Evolutionary conservation across 2,888 invertebrate genomes (phyloP), one percentile per base, ranked within the genome.

Genomic region (Temnothorax unifasciatus): DNA sequence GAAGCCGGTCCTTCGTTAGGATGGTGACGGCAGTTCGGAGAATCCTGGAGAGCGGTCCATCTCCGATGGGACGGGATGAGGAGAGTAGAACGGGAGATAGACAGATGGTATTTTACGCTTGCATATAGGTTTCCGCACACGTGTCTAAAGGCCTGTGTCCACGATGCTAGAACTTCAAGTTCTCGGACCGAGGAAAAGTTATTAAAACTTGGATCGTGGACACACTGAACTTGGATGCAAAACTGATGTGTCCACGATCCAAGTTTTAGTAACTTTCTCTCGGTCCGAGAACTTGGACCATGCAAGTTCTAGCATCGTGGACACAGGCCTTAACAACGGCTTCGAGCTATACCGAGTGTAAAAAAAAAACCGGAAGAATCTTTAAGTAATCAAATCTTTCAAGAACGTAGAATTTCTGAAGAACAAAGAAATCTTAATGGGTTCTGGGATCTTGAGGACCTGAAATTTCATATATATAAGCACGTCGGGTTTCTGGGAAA

Each of bases 61-160:
- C 47, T 66, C 6, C 52, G 18, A 50, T 5, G 25, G 21, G 3
- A 13, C 38, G 64, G 6, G 9, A 21, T 6, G 15, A 66, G 15
- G 1, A 8, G 44, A 66, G 13, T 18, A 47, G 44, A 57, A 41
- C 1, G 21, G 75, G 86, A 64, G 86, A 83, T 77, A 86, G 89
- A 88, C 87, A 90, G 88, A 88, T 90, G 87, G 86, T 85, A 86
- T 87, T 90, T 87, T 90, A 86, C 84, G 89, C 83, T 64, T 87
- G 66, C 84, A 82, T 84, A 83, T 86, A 89, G 82, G 84, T 64
- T 83, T 83, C 77, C 47, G 41, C 81, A 91, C 90, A 90, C 91
- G 89, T 91, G 91, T 87, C 29, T 29, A 29, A 29, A 29, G 29
- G 29, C 29, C 29, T 29, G 29, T 29, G 29, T 29, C 29, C 29